Evolutionary conservation across 2,888 invertebrate genomes (phyloP).

Genomic region (Lochmaea capreae): DNA sequence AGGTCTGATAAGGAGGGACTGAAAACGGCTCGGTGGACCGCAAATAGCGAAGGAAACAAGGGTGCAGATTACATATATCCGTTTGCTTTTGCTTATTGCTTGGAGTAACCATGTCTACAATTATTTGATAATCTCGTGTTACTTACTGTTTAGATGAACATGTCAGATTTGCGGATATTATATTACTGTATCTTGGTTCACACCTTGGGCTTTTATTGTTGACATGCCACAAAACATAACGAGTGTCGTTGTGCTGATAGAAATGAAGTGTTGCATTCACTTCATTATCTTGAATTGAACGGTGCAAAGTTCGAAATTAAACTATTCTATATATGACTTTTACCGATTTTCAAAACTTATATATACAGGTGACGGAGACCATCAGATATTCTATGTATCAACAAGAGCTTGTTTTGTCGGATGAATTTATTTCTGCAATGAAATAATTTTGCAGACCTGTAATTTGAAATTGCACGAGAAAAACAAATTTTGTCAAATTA

Average conservation of each 20-base stretch:
- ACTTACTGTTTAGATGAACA: slow-evolving; percentile 44
- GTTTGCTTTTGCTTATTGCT: slow-evolving; percentile 59
- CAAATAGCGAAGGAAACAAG: slow-evolving; percentile 65
- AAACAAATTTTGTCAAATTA: too few relatives aligned
- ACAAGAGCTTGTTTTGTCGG: too few relatives aligned
- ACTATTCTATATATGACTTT: too few relatives aligned
- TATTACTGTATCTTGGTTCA: slow-evolving; percentile 22
- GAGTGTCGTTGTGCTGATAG: not conserved
- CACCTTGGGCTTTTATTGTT: slow-evolving; percentile 23
- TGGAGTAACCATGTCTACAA: slow-evolving; percentile 60
- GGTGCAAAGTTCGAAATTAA: too few relatives aligned
- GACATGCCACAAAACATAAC: slow-evolving; percentile 3
- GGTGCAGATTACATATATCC: slow-evolving; percentile 64
- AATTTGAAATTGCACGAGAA: too few relatives aligned
- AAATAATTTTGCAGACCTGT: too few relatives aligned
- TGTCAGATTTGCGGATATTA: slow-evolving; percentile 32
- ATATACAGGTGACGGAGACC: too few relatives aligned
- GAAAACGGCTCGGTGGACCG: slow-evolving; percentile 63
- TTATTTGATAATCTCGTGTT: slow-evolving; percentile 58
- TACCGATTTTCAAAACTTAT: too few relatives aligned
- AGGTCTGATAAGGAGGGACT: slow-evolving; percentile 56
- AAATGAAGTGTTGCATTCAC: too few relatives aligned
- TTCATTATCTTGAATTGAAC: too few relatives aligned
- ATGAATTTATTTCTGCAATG: too few relatives aligned
- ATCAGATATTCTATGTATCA: too few relatives aligned